Evolutionary conservation across 2,797 vertebrate species (phyloP).

Genomic region (Pelobates cultripes): DNA sequence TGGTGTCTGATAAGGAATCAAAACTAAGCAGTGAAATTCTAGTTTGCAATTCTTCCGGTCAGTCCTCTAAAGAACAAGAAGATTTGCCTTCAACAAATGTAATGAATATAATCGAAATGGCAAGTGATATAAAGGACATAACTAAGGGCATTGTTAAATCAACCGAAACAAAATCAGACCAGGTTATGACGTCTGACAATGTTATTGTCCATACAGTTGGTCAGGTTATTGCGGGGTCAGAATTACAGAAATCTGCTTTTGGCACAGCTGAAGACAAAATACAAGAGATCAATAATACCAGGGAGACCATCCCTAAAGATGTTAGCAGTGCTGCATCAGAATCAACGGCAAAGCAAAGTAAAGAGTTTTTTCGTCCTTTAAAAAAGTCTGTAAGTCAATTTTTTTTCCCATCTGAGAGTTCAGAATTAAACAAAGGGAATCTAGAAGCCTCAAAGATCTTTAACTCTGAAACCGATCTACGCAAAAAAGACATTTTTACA

Average conservation of each 20-base stretch:
- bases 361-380: constrained; percentile 82
- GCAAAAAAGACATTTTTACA: constrained; percentile 64
- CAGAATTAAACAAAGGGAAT: constrained; percentile 66
- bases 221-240: neutral
- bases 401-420: constrained; percentile 71
- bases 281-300: neutral
- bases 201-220: too few species aligned
- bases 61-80: neutral
- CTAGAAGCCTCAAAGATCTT: constrained; percentile 68
- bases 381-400: constrained; percentile 87
- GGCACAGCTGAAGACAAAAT: neutral
- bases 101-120: neutral
- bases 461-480: constrained; percentile 72
- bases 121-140: neutral
- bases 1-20: neutral
- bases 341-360: neutral
- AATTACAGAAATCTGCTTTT: neutral
- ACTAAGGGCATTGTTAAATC: neutral
- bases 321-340: neutral
- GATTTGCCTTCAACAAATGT: neutral
- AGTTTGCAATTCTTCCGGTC: neutral
- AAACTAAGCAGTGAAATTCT: neutral
- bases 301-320: neutral
- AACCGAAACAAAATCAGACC: neutral
- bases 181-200: too few species aligned